phyloP scores from a whole-genome alignment of 1,140 invertebrate genomes.

The Drosophila sp. region DNA sequence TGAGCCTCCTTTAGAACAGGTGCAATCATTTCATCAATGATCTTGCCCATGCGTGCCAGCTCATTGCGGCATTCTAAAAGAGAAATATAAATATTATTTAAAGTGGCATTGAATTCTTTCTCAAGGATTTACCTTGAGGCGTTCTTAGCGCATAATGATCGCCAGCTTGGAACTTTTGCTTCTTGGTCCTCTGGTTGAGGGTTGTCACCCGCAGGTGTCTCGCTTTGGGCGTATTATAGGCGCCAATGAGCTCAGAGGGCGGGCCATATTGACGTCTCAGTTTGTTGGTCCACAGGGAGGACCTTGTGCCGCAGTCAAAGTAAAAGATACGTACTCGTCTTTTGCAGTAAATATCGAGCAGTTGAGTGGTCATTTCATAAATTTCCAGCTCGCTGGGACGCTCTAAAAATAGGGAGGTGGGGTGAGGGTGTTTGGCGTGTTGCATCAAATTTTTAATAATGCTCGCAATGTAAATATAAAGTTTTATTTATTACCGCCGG shows the following conservation, averaged over 20 bases:
- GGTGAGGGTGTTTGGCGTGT: conserved; percentile 19
- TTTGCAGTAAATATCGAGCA: conserved; percentile 71
- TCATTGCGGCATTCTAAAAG: conserved; percentile 75
- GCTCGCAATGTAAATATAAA: conserved; percentile 67
- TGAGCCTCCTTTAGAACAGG: conserved; percentile 60
- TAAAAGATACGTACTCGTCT: conserved; percentile 75
- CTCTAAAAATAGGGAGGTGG: conserved; percentile 37
- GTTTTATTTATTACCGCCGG: conserved; percentile 79
- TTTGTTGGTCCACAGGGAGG: conserved; percentile 70
- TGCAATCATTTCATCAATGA: conserved; percentile 74
- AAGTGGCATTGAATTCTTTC: not conserved
- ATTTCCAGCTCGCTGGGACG: conserved; percentile 70
- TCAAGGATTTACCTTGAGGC: conserved; percentile 61
- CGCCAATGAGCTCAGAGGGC: conserved; percentile 71
- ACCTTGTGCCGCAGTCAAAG: conserved; percentile 64
- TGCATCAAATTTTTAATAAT: conserved; percentile 75
- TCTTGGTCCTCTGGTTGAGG: conserved; percentile 31
- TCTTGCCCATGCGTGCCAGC: conserved; percentile 71
- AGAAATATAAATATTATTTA: not conserved
- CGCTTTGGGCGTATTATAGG: conserved; percentile 60
- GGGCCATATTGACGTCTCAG: conserved; percentile 59
- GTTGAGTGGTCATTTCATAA: conserved; percentile 68
- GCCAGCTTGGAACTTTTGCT: conserved; percentile 57
- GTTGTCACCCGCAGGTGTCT: conserved; percentile 59
- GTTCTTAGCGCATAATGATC: conserved; percentile 78